These are phyloP conservation scores for Neelides folsomi DNA, from an alignment of 2,888 invertebrate species.

Conservation along the genomic window DNA sequence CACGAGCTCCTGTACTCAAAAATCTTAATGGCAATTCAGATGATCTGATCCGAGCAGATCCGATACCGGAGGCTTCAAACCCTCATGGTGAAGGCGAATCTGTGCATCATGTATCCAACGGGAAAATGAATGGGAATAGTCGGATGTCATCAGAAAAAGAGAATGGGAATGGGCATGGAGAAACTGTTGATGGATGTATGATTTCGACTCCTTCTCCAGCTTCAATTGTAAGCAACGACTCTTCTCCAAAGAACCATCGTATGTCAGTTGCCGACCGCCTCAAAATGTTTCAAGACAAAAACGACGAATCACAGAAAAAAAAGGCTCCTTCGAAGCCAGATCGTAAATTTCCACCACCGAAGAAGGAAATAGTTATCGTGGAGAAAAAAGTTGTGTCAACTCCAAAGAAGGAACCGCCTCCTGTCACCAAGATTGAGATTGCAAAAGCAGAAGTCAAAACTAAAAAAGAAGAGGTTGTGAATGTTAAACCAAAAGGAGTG, in stretches of 20 bases:
- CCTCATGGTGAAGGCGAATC: too few relatives aligned
- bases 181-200: slow-evolving; percentile 7
- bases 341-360: neutral
- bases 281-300: slow-evolving; percentile 30
- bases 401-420: slow-evolving; percentile 13
- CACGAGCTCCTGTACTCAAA: neutral
- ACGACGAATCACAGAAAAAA: slow-evolving; percentile 4
- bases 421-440: slow-evolving; percentile 5
- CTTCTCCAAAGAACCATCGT: slow-evolving; percentile 6
- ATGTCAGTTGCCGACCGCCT: slow-evolving; percentile 29
- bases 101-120: neutral
- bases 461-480: slow-evolving; percentile 4
- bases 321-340: neutral
- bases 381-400: slow-evolving; percentile 4
- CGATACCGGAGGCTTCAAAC: too few relatives aligned
- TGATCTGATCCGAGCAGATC: too few relatives aligned
- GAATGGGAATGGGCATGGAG: slow-evolving; percentile 10
- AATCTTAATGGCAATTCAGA: too few relatives aligned
- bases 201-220: slow-evolving; percentile 52
- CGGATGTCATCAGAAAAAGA: neutral
- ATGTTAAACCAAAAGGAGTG: neutral
- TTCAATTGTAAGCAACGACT: slow-evolving; percentile 40
- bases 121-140: slow-evolving; percentile 1
- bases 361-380: slow-evolving; percentile 5
- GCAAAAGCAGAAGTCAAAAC: slow-evolving; percentile 9